Evolutionary conservation across 1,140 invertebrate genomes (phyloP), one percentile per base, ranked within the genome.

Genomic region (Ruditapes philippinarum): DNA sequence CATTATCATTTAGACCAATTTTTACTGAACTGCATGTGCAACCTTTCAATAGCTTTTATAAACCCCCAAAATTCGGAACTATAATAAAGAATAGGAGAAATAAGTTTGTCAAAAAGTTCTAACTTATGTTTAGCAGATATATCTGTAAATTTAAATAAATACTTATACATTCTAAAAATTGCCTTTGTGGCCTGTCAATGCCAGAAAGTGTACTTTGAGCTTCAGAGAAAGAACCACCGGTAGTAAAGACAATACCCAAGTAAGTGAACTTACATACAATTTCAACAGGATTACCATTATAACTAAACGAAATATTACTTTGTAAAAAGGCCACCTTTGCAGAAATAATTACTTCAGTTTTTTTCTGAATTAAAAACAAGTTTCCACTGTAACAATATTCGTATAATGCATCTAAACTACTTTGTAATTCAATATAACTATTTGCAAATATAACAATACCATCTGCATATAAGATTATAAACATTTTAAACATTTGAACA

Each of bases 281-380:
- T 28, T 49, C 73, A 25, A 76, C 4, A 5, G 14, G 22, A 14
- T 28, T 19, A 7, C 36, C 51, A 76, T 83, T 60, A 40, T 57
- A 83, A n/a, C 11, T 28, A n/a, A 89, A 74, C 17, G 28, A 1
- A 51, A 51, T 11, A 51, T 51, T 78, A 9, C 14, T 2, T 57
- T 40, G 62, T 68, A 33, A 28, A 3, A n/a, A 28, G 11, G 81
- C 70, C 0, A 57, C 73, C 42, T 83, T 91, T 33, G 42, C 42
- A 87, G 90, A 90, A 60, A 88, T 68, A 38, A 91, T 78, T 33
- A 90, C 54, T 54, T 90, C 81, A 0, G 89, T 81, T 81, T 90
- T 86, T n/a, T 42, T 19, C 7, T 38, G 12, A 62, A 81, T 87
- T 33, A 90, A 62, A 7, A 14, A n/a, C 9, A 90, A 57, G 7